Evolutionary conservation across 2,888 invertebrate genomes (phyloP), one percentile per base, ranked within the genome.

Genomic region (Drosophila formosana): DNA sequence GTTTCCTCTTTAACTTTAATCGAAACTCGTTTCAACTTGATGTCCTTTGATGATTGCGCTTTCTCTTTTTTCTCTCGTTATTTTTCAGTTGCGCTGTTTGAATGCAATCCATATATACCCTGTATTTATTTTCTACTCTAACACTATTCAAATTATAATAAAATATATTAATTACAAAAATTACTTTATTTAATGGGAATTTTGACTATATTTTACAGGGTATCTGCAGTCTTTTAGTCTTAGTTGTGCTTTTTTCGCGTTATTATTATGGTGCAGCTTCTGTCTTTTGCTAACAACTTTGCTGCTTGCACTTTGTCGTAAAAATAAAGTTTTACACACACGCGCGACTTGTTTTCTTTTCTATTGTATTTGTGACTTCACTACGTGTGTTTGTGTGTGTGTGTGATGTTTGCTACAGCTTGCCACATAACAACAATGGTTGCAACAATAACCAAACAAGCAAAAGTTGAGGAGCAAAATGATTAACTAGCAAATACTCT

Each of bases 291-390:
- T 75, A 81, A 86, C 80, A 83, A 83, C 84, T 83, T 87, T 87
- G 72, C 82, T 58, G 84, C 83, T 71, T 83, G 80, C 87, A 78
- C 78, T 83, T 75, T 81, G 83, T 87, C 87, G 87, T 87, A 87
- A 83, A 83, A 83, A 83, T 87, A 87, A 83, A 83, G 84, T 83
- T 83, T 76, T 75, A 84, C 87, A 84, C 85, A 88, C 68, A 79
- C 66, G 76, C 82, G 71, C 77, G 47, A 78, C 53, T 73, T 81
- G 78, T 78, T 85, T 80, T 85, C 65, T 55, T 61, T 75, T 69
- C 71, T 61, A 74, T 72, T 78, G 82, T 82, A 74, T 84, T 69
- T 73, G 78, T 87, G 57, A 56, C 61, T 72, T 46, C n/a, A 13
- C 23, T 45, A 25, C 53, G 45, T 34, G 57, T 61, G 46, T 51